Percentiles rank a stretch among this genome's conserved stretches.
phyloP scores from a whole-genome alignment of 2,113 vertebrate genomes.

The Symphodus melops region DNA sequence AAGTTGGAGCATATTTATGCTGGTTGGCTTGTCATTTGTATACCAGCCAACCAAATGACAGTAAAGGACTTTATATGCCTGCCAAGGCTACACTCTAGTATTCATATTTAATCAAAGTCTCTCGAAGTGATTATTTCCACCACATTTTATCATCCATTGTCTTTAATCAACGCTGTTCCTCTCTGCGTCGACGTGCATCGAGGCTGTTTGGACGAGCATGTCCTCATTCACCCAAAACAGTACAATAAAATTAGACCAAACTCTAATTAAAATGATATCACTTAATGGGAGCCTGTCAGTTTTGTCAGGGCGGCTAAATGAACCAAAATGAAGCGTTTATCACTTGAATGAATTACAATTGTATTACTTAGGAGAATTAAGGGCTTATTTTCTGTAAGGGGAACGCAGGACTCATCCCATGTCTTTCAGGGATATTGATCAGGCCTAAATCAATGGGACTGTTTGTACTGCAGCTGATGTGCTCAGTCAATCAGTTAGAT shows the following conservation, averaged over 20 bases:
- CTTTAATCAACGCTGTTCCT: slow-evolving; percentile 56
- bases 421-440: slow-evolving; percentile 59
- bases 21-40: slow-evolving; percentile 9
- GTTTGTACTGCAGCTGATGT: slow-evolving; percentile 39
- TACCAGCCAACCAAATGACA: slow-evolving; percentile 14
- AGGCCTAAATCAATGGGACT: slow-evolving; percentile 49
- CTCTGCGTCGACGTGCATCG: slow-evolving; percentile 1
- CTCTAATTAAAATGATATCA: slow-evolving; percentile 52
- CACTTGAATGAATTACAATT: slow-evolving; percentile 55
- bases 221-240: slow-evolving; percentile 47
- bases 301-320: slow-evolving; percentile 52
- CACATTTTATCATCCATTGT: slow-evolving; percentile 50
- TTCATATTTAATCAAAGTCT: slow-evolving; percentile 59
- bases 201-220: slow-evolving; percentile 26
- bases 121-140: slow-evolving; percentile 51
- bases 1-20: neutral
- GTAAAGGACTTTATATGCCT: slow-evolving; percentile 19
- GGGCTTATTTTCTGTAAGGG: slow-evolving; percentile 31
- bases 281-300: slow-evolving; percentile 57
- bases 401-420: slow-evolving; percentile 5
- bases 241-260: slow-evolving; percentile 51
- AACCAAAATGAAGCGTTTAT: slow-evolving; percentile 54
- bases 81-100: slow-evolving; percentile 2
- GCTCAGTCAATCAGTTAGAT: slow-evolving; percentile 49
- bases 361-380: slow-evolving; percentile 57